Conservation (phyloP, 2,113 vertebrate genomes). For the Oncorhynchus kisutch region DNA sequence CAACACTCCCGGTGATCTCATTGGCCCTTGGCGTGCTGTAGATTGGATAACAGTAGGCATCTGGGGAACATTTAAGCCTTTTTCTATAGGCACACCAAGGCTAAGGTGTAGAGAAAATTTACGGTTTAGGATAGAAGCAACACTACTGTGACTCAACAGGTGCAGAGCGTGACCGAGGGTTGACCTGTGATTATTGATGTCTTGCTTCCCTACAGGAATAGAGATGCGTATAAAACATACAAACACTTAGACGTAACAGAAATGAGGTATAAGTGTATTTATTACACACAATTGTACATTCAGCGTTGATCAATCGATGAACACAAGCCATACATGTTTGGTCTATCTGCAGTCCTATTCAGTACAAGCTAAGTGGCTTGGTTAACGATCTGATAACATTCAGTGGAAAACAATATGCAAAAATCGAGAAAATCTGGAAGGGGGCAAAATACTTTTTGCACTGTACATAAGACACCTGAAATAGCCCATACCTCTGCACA, state of each 20-base stretch:
- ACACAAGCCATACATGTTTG: no score
- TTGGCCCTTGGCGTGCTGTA: slow-evolving; percentile 16
- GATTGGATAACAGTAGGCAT: slow-evolving; percentile 41
- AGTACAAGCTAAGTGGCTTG: no score
- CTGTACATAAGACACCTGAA: no score
- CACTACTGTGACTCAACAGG: slow-evolving; percentile 33
- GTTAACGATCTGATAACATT: no score
- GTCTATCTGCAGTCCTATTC: no score
- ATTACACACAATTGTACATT: no score
- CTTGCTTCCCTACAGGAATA: background rate
- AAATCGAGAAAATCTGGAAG: no score
- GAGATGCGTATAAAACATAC: background rate
- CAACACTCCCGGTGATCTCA: slow-evolving; percentile 22
- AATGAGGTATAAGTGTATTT: no score
- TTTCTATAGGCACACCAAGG: slow-evolving; percentile 5
- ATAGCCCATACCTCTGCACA: no score
- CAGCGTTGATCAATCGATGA: no score
- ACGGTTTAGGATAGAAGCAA: slow-evolving; percentile 25
- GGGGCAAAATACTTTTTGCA: no score
- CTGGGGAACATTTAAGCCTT: slow-evolving; percentile 12
- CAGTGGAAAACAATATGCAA: no score
- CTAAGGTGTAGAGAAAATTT: slow-evolving; percentile 26
- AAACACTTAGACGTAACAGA: background rate
- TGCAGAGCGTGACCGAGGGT: slow-evolving; percentile 25
- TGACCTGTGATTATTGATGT: background rate